These are phyloP conservation scores for Xestia c-nigrum DNA, from an alignment of 2,888 invertebrate species.

Conservation along the genomic window DNA sequence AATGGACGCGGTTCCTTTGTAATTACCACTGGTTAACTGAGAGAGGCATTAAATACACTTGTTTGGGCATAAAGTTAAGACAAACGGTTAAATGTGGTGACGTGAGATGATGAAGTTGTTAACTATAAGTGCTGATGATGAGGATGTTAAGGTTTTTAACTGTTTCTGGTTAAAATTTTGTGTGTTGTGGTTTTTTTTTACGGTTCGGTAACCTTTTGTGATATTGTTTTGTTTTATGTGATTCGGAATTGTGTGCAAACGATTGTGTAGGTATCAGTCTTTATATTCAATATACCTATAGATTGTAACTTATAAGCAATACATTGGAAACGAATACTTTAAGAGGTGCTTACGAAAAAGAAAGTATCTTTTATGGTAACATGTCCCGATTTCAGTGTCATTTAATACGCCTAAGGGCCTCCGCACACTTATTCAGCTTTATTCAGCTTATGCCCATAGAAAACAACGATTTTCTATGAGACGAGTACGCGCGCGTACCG, in stretches of 20 bases:
- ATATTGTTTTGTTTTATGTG: background rate
- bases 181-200: slow-evolving; percentile 14
- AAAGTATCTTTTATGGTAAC: too few relatives aligned
- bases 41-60: slow-evolving; percentile 58
- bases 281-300: too few relatives aligned
- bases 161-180: slow-evolving; percentile 7
- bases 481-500: too few relatives aligned
- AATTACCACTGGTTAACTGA: slow-evolving; percentile 54
- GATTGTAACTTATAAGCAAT: too few relatives aligned
- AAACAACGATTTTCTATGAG: too few relatives aligned
- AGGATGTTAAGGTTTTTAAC: slow-evolving; percentile 23
- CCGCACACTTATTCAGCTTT: too few relatives aligned
- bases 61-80: slow-evolving; percentile 51
- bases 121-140: slow-evolving; percentile 30
- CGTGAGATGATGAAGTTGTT: slow-evolving; percentile 44
- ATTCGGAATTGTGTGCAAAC: background rate
- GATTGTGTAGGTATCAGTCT: background rate
- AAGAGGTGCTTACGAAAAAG: too few relatives aligned
- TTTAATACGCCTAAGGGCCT: too few relatives aligned
- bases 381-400: too few relatives aligned
- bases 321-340: too few relatives aligned
- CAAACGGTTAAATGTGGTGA: slow-evolving; percentile 38
- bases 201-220: slow-evolving; percentile 10
- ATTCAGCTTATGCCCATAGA: too few relatives aligned
- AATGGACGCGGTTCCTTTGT: slow-evolving; percentile 66